Evolutionary conservation across 2,113 vertebrate genomes (phyloP).

Genomic region (Megatriorchis doriae): DNA sequence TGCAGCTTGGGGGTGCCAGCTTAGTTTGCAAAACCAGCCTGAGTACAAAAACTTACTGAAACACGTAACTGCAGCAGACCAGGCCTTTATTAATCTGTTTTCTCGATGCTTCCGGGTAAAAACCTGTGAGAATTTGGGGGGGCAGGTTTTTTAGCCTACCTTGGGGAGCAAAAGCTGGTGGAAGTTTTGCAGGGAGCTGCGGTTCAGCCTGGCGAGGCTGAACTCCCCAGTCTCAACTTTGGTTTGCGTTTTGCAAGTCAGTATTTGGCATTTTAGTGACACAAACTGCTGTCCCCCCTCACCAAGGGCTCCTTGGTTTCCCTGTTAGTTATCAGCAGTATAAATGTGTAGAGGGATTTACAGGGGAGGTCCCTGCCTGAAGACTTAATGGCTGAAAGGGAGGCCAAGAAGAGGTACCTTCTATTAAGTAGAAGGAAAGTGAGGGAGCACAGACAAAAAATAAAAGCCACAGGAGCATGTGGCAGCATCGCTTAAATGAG

Average conservation of each 20-base stretch:
- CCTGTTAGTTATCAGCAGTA: not conserved
- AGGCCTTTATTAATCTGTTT: not conserved
- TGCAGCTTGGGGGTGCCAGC: not conserved
- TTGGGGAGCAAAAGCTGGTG: not conserved
- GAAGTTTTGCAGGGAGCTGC: not conserved
- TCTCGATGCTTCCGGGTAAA: not conserved
- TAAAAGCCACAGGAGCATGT: not conserved
- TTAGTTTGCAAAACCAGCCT: not conserved
- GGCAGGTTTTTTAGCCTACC: not conserved
- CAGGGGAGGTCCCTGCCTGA: not conserved
- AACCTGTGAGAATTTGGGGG: not conserved
- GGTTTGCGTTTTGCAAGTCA: not conserved
- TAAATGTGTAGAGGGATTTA: not conserved
- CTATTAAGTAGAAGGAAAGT: not conserved
- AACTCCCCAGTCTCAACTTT: not conserved
- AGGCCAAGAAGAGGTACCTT: not conserved
- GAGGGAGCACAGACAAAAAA: not conserved
- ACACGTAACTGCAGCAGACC: not conserved
- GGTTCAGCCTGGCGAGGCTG: not conserved
- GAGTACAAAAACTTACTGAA: not conserved
- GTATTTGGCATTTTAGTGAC: not conserved
- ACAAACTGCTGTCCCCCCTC: not conserved
- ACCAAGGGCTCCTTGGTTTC: not conserved
- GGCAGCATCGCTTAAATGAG: not conserved
- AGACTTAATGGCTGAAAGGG: not conserved